A percentile compares a stretch with the other conserved stretches of the same genome.
Evolutionary conservation across 1,140 invertebrate genomes (phyloP).

Genomic region (Stegodyphus mimosarum): DNA sequence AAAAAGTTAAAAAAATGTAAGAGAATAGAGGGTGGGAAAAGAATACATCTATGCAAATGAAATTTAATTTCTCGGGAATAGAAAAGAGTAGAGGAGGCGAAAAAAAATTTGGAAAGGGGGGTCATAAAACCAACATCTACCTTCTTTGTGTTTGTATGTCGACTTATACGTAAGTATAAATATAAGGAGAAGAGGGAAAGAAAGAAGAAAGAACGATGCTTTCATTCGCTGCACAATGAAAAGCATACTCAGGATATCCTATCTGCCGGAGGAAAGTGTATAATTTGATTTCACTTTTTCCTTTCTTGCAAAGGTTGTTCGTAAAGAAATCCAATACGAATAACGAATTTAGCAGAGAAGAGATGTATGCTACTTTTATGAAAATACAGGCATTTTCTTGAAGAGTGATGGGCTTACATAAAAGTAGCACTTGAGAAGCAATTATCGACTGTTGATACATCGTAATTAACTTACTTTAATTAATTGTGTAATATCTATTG

Average conservation of each 20-base stretch:
- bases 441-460: no score
- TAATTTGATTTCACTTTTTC: slow-evolving; percentile 21
- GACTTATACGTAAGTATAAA: no score
- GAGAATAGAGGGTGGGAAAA: not conserved
- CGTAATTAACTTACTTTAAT: no score
- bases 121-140: not conserved
- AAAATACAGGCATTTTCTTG: no score
- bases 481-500: no score
- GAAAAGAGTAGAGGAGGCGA: not conserved
- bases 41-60: slow-evolving; percentile 59
- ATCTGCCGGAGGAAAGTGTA: slow-evolving; percentile 17
- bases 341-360: slow-evolving; percentile 19
- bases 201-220: not conserved
- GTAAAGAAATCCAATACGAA: slow-evolving; percentile 38
- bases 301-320: not conserved
- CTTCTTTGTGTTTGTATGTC: not conserved
- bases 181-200: not conserved
- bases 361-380: no score
- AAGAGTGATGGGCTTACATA: no score
- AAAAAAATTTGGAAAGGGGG: not conserved
- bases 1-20: not conserved
- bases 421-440: no score
- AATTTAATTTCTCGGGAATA: slow-evolving; percentile 58
- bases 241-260: slow-evolving; percentile 9
- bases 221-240: slow-evolving; percentile 7